Evolutionary conservation across 2,113 vertebrate genomes (phyloP), one percentile per base, ranked within the genome.

Genomic region (Addax nasomaculatus): DNA sequence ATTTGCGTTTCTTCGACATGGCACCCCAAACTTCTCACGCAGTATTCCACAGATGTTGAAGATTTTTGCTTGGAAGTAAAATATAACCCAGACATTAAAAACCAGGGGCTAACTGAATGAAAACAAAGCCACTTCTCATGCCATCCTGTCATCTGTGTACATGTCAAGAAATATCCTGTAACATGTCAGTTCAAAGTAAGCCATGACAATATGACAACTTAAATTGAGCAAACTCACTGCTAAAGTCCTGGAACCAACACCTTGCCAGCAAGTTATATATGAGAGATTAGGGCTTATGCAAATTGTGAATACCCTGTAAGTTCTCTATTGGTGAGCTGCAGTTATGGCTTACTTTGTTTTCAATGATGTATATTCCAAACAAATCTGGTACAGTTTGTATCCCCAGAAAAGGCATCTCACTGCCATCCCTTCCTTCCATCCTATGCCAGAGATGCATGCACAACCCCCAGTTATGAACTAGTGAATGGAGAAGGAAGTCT

Each of bases 1-100:
- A 94, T 93, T 96, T 97, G 76, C 88, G 96, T 67, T 97, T 97
- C 96, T 98, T 98, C 25, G 96, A 96, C 96, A 97, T 94, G 80
- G 64, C 49, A 96, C 60, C 83, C 88, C n/a, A 15, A 84, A 90
- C 64, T 78, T 67, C 70, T 90, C 90, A 94, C 57, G 83, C 10
- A 47, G 79, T 92, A 51, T 73, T 96, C 90, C 93, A 94, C 84
- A 95, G 95, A 96, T 60, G 85, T 57, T 45, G 90, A 27, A 49
- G 90, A 95, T 89, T 78, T 96, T 83, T 97, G 95, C 95, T 96
- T 97, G 93, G 76, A 67, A 95, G 93, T 88, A 95, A 97, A 97
- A 96, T 93, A 97, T 12, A 97, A 96, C 11, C 97, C 88, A 96
- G 5, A 39, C 36, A 87, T 97, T 97, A 98, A 97, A 95, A 97